These are phyloP conservation scores for Scleropages formosus DNA, from an alignment of 2,797 vertebrate genomes.

Conservation along the genomic window DNA sequence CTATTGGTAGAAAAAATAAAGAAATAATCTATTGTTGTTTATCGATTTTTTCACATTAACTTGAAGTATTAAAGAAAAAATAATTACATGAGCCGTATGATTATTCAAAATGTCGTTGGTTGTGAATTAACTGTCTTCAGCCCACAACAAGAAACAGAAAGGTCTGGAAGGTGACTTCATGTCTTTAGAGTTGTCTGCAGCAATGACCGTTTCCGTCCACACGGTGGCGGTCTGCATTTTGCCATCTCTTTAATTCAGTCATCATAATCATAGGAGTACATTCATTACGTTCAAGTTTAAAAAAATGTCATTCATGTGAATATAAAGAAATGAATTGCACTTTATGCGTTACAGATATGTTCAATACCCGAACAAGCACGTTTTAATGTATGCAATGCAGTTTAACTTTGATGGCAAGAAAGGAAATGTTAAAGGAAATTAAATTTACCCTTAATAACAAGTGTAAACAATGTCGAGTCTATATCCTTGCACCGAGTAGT, in stretches of 20 bases:
- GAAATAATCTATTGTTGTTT: neutral
- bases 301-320: conserved; percentile 20
- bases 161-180: conserved; percentile 73
- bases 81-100: neutral
- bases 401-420: conserved; percentile 1
- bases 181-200: conserved; percentile 50
- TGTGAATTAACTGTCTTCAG: conserved; percentile 32
- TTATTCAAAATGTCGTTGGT: conserved; percentile 2
- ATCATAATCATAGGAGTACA: neutral
- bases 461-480: conserved; percentile 14
- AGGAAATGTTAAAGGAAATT: conserved; percentile 8
- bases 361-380: neutral
- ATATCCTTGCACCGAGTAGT: too few relatives aligned
- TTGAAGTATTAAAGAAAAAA: neutral
- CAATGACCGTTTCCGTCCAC: conserved; percentile 51
- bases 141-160: conserved; percentile 60
- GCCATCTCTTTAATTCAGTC: conserved; percentile 41
- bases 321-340: conserved; percentile 15
- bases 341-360: neutral
- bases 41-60: neutral
- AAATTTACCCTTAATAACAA: neutral
- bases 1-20: neutral
- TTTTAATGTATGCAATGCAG: neutral
- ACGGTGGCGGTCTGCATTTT: conserved; percentile 58
- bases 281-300: conserved; percentile 21